Conservation (phyloP, 2,797 vertebrate genomes). For the Neomorphus geoffroyi region DNA sequence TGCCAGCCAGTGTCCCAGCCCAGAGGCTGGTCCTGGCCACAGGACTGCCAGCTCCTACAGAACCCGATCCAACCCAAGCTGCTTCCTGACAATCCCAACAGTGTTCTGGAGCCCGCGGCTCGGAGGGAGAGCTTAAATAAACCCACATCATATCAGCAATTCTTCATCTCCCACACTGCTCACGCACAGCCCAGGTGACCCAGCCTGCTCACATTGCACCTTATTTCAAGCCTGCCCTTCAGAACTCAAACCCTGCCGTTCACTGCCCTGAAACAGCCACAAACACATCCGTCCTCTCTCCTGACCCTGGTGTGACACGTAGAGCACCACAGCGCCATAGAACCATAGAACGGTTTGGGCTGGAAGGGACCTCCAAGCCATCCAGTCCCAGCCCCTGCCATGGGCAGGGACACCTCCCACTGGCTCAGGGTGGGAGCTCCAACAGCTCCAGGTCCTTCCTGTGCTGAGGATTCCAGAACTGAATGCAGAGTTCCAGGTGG, state of each 20-base stretch:
- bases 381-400: no score
- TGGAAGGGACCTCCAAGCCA: no score
- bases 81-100: neutral
- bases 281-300: neutral
- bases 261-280: neutral
- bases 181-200: rapidly evolving
- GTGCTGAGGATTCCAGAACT: no score
- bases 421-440: no score
- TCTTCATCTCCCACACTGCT: rapidly evolving
- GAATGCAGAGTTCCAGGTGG: no score
- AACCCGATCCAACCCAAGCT: neutral
- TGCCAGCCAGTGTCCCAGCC: neutral
- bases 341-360: no score
- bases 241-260: neutral
- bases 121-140: neutral
- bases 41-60: neutral
- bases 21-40: neutral
- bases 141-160: neutral
- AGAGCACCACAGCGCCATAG: neutral
- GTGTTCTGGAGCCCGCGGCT: rapidly evolving
- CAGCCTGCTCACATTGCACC: neutral
- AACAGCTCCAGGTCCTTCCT: no score
- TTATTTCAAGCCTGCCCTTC: rapidly evolving
- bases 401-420: no score
- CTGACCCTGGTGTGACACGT: rapidly evolving